Evolutionary conservation across 2,797 vertebrate genomes (phyloP), one percentile per base, ranked within the genome.

Genomic region (Ptychadena robeensis): DNA sequence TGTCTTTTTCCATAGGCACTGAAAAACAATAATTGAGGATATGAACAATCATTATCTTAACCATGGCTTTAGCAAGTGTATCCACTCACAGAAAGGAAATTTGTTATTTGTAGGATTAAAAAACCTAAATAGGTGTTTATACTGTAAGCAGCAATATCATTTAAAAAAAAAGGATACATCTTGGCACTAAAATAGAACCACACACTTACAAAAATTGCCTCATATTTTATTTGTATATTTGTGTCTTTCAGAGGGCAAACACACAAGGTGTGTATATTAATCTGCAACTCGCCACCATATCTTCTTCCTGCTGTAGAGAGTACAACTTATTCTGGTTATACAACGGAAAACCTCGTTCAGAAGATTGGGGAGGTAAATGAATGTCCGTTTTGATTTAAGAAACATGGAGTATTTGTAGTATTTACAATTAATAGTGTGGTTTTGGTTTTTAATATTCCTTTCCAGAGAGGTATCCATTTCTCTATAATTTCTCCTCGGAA

Each of bases 241-340:
- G 7, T 75, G 14, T 68, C 67, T 31, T 27, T 22, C 89, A 97
- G 96, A 28, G 96, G 96, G 86, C 95, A 96, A 85, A 98, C 96
- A 0, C 96, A 97, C 88, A 96, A 97, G 53, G 96, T 97, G 74
- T 98, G 96, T 82, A 95, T 98, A 79, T 90, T 97, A 48, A 93
- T 98, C 82, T 98, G 96, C 84, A 98, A 98, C 88, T 98, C 96
- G 0, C 96, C 96, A 0, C 96, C 96, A 0, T 97, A 98, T 85
- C 88, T 97, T 86, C 93, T 97, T 31, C 96, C 96, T 0, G 96
- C 96, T 0, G 96, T 98, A 44, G 96, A 98, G 90, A 97, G 96
- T 80, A 95, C 96, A 86, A 96, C 93, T 0, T 98, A 98, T 89
- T 97, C 96, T 0, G 96, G 96, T 83, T 96, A 93, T 88, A 96